A percentile compares a stretch with the other conserved stretches of the same genome.
Evolutionary conservation across 2,888 invertebrate species (phyloP).

Genomic region (Parascotia fuliginaria): DNA sequence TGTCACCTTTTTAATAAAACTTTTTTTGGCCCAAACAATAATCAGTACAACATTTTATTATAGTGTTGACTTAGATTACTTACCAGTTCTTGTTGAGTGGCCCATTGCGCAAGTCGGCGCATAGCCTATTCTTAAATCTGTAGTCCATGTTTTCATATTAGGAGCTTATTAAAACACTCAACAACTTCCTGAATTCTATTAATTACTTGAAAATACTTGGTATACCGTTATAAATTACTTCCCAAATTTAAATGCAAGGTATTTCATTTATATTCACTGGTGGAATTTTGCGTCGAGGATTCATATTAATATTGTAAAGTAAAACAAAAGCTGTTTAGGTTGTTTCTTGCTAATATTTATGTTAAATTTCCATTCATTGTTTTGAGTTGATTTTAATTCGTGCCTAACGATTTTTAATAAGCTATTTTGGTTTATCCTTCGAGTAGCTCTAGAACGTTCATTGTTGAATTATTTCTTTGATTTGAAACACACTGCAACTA

Average conservation of each 20-base stretch:
- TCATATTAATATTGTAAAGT: constrained; percentile 28
- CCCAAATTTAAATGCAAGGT: constrained; percentile 33
- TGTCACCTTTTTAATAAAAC: too few species aligned
- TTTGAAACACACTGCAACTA: too few species aligned
- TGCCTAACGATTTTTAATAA: neutral
- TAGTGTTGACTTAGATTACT: too few species aligned
- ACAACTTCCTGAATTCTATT: constrained; percentile 61
- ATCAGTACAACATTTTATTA: too few species aligned
- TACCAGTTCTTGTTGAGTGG: constrained; percentile 2
- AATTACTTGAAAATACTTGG: constrained; percentile 49
- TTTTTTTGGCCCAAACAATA: too few species aligned
- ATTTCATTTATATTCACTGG: constrained; percentile 29
- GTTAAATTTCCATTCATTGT: neutral
- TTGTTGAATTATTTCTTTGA: neutral
- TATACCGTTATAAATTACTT: constrained; percentile 38
- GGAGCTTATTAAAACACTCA: constrained; percentile 66
- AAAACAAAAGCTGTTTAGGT: constrained; percentile 20
- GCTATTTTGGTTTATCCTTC: too few species aligned
- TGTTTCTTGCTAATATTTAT: constrained; percentile 6
- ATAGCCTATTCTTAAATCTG: constrained; percentile 20
- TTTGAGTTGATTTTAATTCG: neutral
- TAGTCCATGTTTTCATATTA: constrained; percentile 64
- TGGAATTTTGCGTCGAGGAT: constrained; percentile 14
- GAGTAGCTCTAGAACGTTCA: too few species aligned
- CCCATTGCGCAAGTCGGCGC: constrained; percentile 8